Base-by-base conservation (phyloP, 2,797 vertebrate species). In the Microcaecilia unicolor region DNA sequence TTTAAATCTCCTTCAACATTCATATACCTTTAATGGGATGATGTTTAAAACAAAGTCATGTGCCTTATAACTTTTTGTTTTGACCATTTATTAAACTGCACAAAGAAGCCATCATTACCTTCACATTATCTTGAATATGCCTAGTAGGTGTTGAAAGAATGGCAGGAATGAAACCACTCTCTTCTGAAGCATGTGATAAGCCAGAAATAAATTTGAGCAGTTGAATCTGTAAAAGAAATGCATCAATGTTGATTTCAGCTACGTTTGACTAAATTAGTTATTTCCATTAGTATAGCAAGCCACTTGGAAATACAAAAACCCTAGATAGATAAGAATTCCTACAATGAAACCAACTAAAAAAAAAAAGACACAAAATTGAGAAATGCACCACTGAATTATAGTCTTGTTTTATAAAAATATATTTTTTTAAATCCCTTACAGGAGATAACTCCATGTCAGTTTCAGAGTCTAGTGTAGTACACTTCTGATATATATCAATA, bases 141-240 rank as follows among this genome's bases (percentile, higher is more conserved):
- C 36, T 69, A 23, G 51, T 74, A 14, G 76, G 80, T 13, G 80
- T 85, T 25, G 66, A 62, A 0, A 69, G 74, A 22, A 25, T 8
- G 32, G 51, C 47, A 21, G 58, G 8, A 41, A 34, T 18, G 24
- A 41, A 35, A 37, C 39, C 55, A 22, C 44, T 51, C 19, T 58
- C 36, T 37, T 53, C 64, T 10, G 41, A 38, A 44, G 25, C 31
- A 16, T 66, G 65, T 3, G 4, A 17, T 46, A 55, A 48, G 3
- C 81, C 84, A 22, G 51, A 72, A 34, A 98, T 73, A 73, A 96
- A 96, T 44, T 89, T 80, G 43, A 86, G 66, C 16, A 98, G 59
- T 18, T 88, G 73, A 50, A 62, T 70, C 94, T 98, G 69, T 22
- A 55, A 43, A 7, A 40, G 48, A 29, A 48, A 40, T n/a, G n/a